Evolutionary conservation across 2,888 invertebrate genomes (phyloP).

Genomic region (Liopterus haemorrhoidalis): DNA sequence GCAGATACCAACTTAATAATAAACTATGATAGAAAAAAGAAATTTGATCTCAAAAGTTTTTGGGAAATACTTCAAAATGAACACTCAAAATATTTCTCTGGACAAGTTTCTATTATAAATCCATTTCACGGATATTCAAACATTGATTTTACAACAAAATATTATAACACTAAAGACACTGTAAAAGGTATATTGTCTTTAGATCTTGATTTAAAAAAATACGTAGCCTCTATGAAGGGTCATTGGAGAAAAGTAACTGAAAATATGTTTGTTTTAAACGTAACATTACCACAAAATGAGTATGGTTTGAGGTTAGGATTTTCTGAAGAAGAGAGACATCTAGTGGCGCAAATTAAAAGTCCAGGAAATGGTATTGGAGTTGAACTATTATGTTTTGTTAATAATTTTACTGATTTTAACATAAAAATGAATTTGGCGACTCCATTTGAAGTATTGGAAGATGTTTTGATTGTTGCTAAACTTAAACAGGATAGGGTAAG

Average conservation of each 20-base stretch:
- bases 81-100: constrained; percentile 59
- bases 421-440: constrained; percentile 67
- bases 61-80: constrained; percentile 59
- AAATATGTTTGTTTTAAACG: constrained; percentile 67
- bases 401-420: constrained; percentile 63
- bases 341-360: constrained; percentile 67
- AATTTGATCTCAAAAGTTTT: constrained; percentile 61
- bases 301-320: constrained; percentile 65
- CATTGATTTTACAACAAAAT: constrained; percentile 64
- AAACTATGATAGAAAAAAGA: too few relatives aligned
- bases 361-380: constrained; percentile 64
- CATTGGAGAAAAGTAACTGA: constrained; percentile 66
- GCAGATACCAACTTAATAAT: too few relatives aligned
- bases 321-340: constrained; percentile 61
- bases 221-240: too few relatives aligned
- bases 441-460: constrained; percentile 64
- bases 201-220: constrained; percentile 64
- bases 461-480: constrained; percentile 63
- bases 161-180: constrained; percentile 56
- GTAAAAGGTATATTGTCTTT: constrained; percentile 65
- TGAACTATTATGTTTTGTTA: constrained; percentile 60
- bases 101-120: constrained; percentile 58
- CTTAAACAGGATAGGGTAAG: constrained; percentile 60
- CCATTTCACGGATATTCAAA: constrained; percentile 64
- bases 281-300: constrained; percentile 67